phyloP scores from a whole-genome alignment of 1,140 invertebrate species.

The Drosophila truncata region DNA sequence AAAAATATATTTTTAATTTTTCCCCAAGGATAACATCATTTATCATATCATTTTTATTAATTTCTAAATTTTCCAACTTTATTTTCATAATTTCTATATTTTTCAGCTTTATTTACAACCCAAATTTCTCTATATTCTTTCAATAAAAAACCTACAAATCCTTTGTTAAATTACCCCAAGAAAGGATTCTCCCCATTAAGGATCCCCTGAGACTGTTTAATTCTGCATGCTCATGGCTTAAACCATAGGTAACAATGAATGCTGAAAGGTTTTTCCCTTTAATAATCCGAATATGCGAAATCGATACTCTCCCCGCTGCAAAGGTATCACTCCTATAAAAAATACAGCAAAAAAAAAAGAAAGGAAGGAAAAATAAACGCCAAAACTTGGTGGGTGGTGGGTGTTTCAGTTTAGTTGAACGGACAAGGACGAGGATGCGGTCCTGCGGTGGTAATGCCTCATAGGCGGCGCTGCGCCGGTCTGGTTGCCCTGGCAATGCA shows the following conservation, averaged over 20 bases:
- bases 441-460: constrained; percentile 3
- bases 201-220: neutral
- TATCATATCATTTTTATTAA: too few relatives aligned
- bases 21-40: too few relatives aligned
- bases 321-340: constrained; percentile 17
- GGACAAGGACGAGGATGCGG: neutral
- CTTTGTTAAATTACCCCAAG: neutral
- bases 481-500: constrained; percentile 54
- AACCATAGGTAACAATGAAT: neutral
- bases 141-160: neutral
- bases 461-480: constrained; percentile 37
- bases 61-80: neutral
- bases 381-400: constrained; percentile 38
- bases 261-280: constrained; percentile 1
- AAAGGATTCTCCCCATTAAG: neutral
- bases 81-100: too few relatives aligned
- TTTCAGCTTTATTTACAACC: too few relatives aligned
- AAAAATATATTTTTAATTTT: too few relatives aligned
- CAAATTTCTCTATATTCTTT: too few relatives aligned
- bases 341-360: neutral
- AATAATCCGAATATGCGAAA: constrained; percentile 13
- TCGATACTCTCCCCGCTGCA: constrained; percentile 25
- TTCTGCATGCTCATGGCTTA: constrained; percentile 1
- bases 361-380: constrained; percentile 12
- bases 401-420: constrained; percentile 3